Conservation (phyloP, 2,888 invertebrate genomes). For the Zonitis immaculata region DNA sequence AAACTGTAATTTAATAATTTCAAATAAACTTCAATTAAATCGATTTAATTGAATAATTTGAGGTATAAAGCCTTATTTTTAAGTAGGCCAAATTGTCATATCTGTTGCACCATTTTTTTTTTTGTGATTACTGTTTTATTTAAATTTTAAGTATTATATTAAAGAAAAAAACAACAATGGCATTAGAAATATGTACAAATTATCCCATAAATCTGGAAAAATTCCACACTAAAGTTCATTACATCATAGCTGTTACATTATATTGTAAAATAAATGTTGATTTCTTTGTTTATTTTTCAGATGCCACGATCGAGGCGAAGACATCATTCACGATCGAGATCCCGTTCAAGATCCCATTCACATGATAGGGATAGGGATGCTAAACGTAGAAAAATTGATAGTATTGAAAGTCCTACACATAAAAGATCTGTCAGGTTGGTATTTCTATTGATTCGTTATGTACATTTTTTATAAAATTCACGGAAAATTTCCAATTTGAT, state of each 20-base stretch:
- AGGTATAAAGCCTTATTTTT: neutral
- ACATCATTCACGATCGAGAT: conserved; percentile 65
- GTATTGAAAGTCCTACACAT: conserved; percentile 52
- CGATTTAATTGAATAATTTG: neutral
- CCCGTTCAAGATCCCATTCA: conserved; percentile 56
- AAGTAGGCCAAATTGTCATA: no score
- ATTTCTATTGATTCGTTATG: neutral
- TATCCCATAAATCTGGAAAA: neutral
- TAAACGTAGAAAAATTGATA: conserved; percentile 68
- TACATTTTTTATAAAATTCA: neutral
- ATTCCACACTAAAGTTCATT: neutral
- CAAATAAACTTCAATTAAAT: neutral
- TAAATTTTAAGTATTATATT: neutral
- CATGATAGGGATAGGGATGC: conserved; percentile 66
- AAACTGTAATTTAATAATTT: neutral
- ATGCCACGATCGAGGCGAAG: conserved; percentile 81
- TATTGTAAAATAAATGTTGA: neutral
- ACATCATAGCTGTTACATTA: neutral
- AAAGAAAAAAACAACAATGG: neutral
- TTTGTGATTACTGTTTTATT: neutral
- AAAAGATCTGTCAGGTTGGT: conserved; percentile 61
- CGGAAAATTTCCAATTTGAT: neutral
- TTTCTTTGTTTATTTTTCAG: conserved; percentile 49
- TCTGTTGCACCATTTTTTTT: no score
- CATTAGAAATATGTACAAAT: neutral